Evolutionary conservation across 2,113 vertebrate species (phyloP).

Genomic region (Lampris megalopsis): DNA sequence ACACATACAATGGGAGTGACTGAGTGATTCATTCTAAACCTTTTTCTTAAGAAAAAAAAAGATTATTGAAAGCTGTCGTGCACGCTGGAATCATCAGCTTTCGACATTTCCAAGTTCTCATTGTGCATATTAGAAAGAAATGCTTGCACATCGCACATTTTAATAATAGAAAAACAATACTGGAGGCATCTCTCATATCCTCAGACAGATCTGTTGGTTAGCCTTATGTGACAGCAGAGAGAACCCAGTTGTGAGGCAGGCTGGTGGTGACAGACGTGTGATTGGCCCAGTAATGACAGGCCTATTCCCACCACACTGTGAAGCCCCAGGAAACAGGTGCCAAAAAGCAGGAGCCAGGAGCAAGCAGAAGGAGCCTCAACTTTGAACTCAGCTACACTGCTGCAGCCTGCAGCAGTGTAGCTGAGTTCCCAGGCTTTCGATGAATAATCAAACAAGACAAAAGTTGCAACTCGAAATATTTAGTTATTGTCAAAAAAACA

Average conservation of each 20-base stretch:
- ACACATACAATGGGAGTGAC: neutral
- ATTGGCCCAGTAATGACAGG: conserved; percentile 4
- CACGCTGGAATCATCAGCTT: conserved; percentile 46
- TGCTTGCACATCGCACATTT: conserved; percentile 61
- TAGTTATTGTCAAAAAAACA: no score
- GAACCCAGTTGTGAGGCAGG: conserved; percentile 29
- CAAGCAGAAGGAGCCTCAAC: conserved; percentile 32
- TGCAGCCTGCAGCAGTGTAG: no score
- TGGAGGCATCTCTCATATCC: conserved; percentile 68
- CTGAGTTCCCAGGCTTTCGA: no score
- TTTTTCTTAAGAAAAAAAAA: conserved; percentile 11
- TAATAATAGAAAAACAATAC: conserved; percentile 68
- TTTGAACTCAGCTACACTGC: conserved; percentile 9
- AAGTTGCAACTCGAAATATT: no score
- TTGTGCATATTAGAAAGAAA: conserved; percentile 34
- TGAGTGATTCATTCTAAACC: conserved; percentile 29
- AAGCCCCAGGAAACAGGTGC: neutral
- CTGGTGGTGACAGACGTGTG: neutral
- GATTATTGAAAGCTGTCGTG: conserved; percentile 66
- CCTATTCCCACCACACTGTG: neutral
- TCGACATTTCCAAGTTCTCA: conserved; percentile 58
- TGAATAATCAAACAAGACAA: no score
- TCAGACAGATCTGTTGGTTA: conserved; percentile 63
- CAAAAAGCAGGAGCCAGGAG: neutral
- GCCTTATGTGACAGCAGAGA: conserved; percentile 53